These are phyloP conservation scores for Portunus trituberculatus DNA, from an alignment of 1,140 invertebrate species.

Conservation along the genomic window DNA sequence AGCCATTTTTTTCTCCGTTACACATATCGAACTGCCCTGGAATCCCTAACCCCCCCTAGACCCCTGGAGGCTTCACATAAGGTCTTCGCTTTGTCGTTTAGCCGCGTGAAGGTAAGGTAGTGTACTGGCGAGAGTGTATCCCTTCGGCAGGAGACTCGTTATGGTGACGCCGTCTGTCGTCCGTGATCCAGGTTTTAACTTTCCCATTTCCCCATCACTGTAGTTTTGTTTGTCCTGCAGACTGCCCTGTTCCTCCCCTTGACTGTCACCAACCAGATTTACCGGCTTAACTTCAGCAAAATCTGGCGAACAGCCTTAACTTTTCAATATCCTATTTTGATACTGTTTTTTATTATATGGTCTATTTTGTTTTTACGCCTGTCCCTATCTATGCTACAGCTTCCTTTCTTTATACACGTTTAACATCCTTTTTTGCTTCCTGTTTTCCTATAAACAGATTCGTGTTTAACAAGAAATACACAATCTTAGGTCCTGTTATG, in stretches of 20 bases:
- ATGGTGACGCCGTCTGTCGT: neutral
- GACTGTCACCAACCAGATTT: slow-evolving; percentile 21
- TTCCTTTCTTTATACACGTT: too few relatives aligned
- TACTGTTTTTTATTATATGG: neutral
- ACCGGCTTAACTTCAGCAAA: slow-evolving; percentile 20
- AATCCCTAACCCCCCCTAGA: too few relatives aligned
- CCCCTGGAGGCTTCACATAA: neutral
- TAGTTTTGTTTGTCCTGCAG: slow-evolving; percentile 11
- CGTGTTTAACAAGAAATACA: too few relatives aligned
- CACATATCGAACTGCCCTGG: neutral
- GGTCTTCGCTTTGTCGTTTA: neutral
- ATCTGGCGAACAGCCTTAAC: slow-evolving; percentile 1
- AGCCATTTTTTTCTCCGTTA: neutral
- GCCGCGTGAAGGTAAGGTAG: neutral
- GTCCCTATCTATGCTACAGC: too few relatives aligned
- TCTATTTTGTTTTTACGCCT: neutral
- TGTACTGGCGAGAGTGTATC: neutral
- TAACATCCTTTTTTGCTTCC: too few relatives aligned
- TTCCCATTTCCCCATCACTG: neutral
- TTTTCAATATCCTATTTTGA: slow-evolving; percentile 24
- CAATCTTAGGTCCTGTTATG: too few relatives aligned
- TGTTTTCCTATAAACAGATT: too few relatives aligned
- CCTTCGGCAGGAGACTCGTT: neutral
- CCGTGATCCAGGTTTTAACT: slow-evolving; percentile 3
- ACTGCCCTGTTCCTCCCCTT: slow-evolving; percentile 16